Percentiles rank a stretch among this genome's conserved stretches.
Conservation (phyloP, 2,797 vertebrate species). For the Karalla daura region DNA sequence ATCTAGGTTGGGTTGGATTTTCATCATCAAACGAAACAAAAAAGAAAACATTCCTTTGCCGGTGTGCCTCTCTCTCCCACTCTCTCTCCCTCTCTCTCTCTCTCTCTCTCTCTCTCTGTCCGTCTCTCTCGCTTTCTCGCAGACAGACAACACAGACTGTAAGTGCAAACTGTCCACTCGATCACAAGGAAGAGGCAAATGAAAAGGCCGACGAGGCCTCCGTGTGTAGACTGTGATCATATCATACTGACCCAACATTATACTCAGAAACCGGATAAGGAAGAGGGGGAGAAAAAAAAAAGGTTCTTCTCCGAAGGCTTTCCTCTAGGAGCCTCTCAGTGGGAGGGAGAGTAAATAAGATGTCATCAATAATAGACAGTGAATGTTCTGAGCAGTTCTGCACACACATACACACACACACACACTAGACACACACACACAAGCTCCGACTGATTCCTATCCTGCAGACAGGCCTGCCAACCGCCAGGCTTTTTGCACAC, state of each 20-base stretch:
- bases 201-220: constrained; percentile 67
- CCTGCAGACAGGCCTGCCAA: constrained; percentile 84
- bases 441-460: constrained; percentile 80
- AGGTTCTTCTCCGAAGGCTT: constrained; percentile 80
- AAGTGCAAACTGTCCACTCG: constrained; percentile 41
- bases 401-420: constrained; percentile 21
- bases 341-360: constrained; percentile 86
- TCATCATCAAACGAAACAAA: constrained; percentile 72
- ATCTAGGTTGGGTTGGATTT: constrained; percentile 74
- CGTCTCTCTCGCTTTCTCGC: too few relatives aligned
- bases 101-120: too few relatives aligned
- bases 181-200: constrained; percentile 60
- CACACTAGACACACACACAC: constrained; percentile 36
- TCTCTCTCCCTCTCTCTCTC: too few relatives aligned
- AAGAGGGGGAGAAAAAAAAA: constrained; percentile 61
- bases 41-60: constrained; percentile 64
- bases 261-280: constrained; percentile 60
- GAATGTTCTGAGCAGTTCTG: constrained; percentile 80
- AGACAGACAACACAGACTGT: constrained; percentile 51
- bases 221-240: constrained; percentile 61
- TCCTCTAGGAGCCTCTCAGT: constrained; percentile 82
- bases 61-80: constrained; percentile 48
- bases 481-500: constrained; percentile 84
- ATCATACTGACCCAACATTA: constrained; percentile 70
- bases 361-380: constrained; percentile 88